Evolutionary conservation across 2,797 vertebrate genomes (phyloP).

Genomic region (Phataginus tricuspis): DNA sequence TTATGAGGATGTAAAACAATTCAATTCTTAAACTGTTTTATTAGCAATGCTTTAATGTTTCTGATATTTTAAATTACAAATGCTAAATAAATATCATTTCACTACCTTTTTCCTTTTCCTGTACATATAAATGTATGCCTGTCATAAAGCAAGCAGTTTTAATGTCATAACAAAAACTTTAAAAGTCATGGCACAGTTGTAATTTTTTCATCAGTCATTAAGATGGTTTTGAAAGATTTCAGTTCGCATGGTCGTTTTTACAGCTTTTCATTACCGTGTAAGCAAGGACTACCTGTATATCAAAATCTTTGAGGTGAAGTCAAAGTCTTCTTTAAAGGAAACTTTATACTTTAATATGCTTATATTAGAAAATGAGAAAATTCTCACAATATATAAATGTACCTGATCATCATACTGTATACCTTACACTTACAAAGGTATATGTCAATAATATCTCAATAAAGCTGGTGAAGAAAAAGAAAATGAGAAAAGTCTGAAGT

Average conservation of each 20-base stretch:
- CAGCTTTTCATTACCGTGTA: background rate
- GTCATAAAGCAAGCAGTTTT: background rate
- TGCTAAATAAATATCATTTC: background rate
- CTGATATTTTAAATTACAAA: constrained; percentile 16
- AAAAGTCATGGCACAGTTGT: background rate
- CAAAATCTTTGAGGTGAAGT: background rate
- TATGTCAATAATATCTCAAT: background rate
- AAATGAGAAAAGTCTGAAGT: background rate
- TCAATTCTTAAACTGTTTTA: background rate
- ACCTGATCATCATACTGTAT: background rate
- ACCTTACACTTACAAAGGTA: background rate
- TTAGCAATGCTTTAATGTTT: background rate
- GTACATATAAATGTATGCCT: background rate
- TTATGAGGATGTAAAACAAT: background rate
- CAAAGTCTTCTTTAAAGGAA: background rate
- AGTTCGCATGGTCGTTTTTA: background rate
- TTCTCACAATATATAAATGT: background rate
- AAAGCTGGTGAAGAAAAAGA: background rate
- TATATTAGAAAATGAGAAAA: background rate
- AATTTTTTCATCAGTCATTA: background rate
- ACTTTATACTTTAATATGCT: background rate
- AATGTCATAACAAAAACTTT: background rate
- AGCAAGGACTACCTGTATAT: background rate
- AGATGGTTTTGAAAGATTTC: background rate
- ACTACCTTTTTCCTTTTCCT: background rate